phyloP scores from a whole-genome alignment of 2,797 vertebrate species.

The Acipenser transmontanus region DNA sequence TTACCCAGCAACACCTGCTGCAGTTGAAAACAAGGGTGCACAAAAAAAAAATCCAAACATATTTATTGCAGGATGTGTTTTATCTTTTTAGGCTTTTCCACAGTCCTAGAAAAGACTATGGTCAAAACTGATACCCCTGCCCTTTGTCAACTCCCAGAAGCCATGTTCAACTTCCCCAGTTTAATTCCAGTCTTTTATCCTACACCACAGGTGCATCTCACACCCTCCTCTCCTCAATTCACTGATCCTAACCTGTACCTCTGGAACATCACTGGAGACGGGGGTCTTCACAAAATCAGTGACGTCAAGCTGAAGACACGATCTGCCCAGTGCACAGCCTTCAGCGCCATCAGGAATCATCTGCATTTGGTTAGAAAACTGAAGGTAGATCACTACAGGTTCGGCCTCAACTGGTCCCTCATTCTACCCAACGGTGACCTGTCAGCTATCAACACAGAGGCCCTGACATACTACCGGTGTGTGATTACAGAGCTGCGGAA shows the following conservation, averaged over 20 bases:
- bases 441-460: constrained; percentile 63
- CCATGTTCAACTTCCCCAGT: no score
- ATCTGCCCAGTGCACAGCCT: constrained; percentile 80
- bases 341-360: constrained; percentile 72
- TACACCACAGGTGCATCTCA: constrained; percentile 63
- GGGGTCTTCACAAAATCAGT: constrained; percentile 61
- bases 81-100: no score
- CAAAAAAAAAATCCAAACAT: no score
- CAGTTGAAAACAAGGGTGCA: no score
- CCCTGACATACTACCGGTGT: constrained; percentile 81
- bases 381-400: constrained; percentile 79
- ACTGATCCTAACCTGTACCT: constrained; percentile 78
- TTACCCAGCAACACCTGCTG: no score
- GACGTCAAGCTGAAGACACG: constrained; percentile 72
- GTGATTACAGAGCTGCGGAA: constrained; percentile 73
- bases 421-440: constrained; percentile 75
- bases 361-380: constrained; percentile 66
- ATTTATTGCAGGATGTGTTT: no score
- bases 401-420: constrained; percentile 86
- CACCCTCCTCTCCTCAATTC: constrained; percentile 85
- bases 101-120: no score
- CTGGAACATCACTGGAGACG: constrained; percentile 86
- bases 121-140: no score
- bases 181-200: no score
- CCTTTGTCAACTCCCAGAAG: no score